Evolutionary conservation across 2,797 vertebrate species (phyloP), one percentile per base, ranked within the genome.

Genomic region (Enoplosus armatus): DNA sequence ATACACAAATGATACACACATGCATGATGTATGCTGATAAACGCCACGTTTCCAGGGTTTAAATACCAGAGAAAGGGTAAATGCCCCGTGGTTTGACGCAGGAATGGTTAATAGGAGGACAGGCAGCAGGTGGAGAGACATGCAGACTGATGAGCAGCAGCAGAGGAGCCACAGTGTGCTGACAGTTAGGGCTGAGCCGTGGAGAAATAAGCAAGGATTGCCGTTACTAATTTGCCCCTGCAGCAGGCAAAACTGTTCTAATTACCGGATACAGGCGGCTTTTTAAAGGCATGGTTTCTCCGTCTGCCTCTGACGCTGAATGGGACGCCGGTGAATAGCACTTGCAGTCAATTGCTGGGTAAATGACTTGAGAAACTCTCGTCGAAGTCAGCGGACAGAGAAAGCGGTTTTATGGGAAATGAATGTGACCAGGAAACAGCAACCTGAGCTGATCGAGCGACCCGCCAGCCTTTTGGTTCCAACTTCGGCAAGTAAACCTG

Each of bases 321-420:
- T 72, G 75, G 77, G 84, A 83, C 82, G 75, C 84, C 68, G 84
- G 73, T 72, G 84, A 91, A 66, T 53, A 71, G 76, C 85, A 72
- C 71, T 75, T 47, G 72, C 80, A 24, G 69, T 55, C 58, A 39
- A 6, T 70, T 63, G 74, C 65, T 70, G 93, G 87, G 92, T 94
- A 78, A 85, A 94, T 92, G 93, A 93, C 90, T 90, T 91, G 90
- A 88, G 82, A 83, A 91, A 92, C 90, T 93, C 90, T 85, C 66
- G 82, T 73, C 73, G 93, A 93, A 92, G 92, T 92, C 82, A 91
- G 91, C 85, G 88, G 90, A 88, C 90, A 47, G 90, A 93, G 90
- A 92, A 90, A 89, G 88, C 90, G 93, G 93, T 90, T 95, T 93
- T 72, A 95, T 95, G 96, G 96, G 97, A 96, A 90, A 98, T 98